These are phyloP conservation scores for Ornithorhynchus anatinus DNA, from an alignment of 2,113 vertebrate genomes.

Conservation along the genomic window DNA sequence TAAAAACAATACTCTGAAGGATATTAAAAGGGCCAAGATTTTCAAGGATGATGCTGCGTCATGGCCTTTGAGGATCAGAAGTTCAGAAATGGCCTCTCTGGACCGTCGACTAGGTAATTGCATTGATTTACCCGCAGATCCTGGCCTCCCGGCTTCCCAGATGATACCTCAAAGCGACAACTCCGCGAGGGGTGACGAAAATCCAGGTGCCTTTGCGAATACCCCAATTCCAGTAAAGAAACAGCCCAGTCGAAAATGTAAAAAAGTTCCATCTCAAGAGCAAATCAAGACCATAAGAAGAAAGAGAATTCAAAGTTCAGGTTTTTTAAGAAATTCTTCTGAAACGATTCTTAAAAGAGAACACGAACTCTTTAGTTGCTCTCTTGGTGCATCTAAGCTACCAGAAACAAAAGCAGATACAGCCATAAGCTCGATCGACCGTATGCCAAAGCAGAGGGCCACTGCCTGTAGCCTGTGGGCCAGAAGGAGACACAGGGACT, in stretches of 20 bases:
- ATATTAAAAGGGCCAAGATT: conserved; percentile 54
- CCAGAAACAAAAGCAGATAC: neutral
- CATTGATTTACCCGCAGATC: neutral
- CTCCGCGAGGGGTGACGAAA: neutral
- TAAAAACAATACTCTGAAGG: conserved; percentile 25
- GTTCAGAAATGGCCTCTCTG: conserved; percentile 31
- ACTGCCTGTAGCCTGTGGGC: conserved; percentile 37
- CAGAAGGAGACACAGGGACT: conserved; percentile 47
- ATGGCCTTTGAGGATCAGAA: conserved; percentile 33
- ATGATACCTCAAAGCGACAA: neutral
- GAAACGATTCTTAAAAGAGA: conserved; percentile 36
- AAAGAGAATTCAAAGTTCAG: conserved; percentile 1
- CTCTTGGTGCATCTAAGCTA: neutral
- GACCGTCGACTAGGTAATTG: conserved; percentile 9
- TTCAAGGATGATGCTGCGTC: conserved; percentile 3
- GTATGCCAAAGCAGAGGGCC: conserved; percentile 50
- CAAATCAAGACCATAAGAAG: neutral
- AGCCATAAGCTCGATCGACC: neutral
- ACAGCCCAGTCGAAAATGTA: conserved; percentile 63
- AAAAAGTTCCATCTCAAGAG: conserved; percentile 36
- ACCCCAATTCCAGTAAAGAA: conserved; percentile 56
- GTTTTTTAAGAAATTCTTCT: conserved; percentile 25
- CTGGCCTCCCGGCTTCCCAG: neutral
- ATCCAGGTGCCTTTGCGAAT: conserved; percentile 56
- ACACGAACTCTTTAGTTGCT: conserved; percentile 18